A percentile compares a stretch with the other conserved stretches of the same genome.
Conservation (phyloP, 2,113 vertebrate genomes). For the Buteo buteo region DNA sequence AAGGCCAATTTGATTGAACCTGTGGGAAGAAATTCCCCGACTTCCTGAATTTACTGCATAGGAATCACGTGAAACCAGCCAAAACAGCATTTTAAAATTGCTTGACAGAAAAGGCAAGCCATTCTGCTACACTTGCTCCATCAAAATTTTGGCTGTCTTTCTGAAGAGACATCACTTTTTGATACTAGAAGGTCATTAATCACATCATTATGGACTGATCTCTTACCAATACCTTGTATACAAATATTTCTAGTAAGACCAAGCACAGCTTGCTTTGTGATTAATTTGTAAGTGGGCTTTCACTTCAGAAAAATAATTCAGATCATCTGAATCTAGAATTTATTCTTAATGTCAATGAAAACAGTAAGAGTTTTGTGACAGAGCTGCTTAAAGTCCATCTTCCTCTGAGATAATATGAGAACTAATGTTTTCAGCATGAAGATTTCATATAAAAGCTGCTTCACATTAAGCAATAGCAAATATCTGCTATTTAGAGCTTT, state of each 20-base stretch:
- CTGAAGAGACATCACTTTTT: background rate
- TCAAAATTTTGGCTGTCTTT: background rate
- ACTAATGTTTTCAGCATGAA: background rate
- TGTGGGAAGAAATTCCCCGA: background rate
- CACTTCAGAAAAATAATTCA: background rate
- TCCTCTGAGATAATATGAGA: background rate
- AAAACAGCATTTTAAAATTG: background rate
- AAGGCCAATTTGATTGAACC: background rate
- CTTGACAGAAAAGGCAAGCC: background rate
- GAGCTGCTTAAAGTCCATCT: background rate
- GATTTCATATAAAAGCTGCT: background rate
- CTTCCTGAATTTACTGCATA: background rate
- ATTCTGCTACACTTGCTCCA: background rate
- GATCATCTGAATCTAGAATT: background rate
- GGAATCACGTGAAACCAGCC: background rate
- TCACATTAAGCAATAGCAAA: background rate
- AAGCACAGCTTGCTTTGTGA: background rate
- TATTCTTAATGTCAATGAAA: background rate
- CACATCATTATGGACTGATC: background rate
- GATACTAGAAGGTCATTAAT: background rate
- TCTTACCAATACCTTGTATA: background rate
- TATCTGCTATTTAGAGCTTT: background rate
- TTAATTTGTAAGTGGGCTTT: background rate
- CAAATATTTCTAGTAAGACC: background rate
- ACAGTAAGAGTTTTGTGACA: background rate